Evolutionary conservation across 2,113 vertebrate genomes (phyloP).

Genomic region (Colius striatus): DNA sequence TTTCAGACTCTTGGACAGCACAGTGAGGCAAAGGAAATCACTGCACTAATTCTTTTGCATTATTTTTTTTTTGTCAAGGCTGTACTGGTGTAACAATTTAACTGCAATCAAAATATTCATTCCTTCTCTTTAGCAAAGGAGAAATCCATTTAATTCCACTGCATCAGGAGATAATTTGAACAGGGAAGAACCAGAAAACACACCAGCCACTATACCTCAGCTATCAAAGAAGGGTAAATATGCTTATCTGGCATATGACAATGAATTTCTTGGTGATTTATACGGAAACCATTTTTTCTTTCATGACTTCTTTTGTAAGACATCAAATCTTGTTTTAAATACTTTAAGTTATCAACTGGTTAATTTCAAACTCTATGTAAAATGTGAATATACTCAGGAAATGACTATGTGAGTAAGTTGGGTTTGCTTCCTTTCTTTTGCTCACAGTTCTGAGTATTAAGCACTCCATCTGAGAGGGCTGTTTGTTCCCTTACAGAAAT

Average conservation of each 20-base stretch:
- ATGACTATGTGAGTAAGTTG: background rate
- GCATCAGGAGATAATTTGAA: conserved; percentile 62
- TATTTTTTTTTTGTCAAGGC: background rate
- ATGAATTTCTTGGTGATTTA: background rate
- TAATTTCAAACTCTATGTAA: background rate
- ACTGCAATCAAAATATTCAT: background rate
- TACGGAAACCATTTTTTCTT: background rate
- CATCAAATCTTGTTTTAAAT: background rate
- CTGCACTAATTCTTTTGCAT: background rate
- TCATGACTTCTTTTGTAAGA: background rate
- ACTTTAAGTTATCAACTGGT: background rate
- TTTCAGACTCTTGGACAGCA: background rate
- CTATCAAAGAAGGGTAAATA: conserved; percentile 77
- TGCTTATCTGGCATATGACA: background rate
- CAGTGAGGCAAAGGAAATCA: background rate
- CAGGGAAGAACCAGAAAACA: conserved; percentile 33
- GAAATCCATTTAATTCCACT: conserved; percentile 86
- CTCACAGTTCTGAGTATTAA: background rate
- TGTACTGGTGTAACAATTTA: background rate
- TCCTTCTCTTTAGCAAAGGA: conserved; percentile 79
- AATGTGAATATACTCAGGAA: background rate
- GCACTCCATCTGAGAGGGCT: background rate
- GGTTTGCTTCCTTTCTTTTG: background rate
- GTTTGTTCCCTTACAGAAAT: background rate
- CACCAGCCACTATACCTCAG: conserved; percentile 45